Percentiles rank a stretch among this genome's conserved stretches.
phyloP scores from a whole-genome alignment of 2,113 vertebrate genomes.

The pig (Sus scrofa) region DNA sequence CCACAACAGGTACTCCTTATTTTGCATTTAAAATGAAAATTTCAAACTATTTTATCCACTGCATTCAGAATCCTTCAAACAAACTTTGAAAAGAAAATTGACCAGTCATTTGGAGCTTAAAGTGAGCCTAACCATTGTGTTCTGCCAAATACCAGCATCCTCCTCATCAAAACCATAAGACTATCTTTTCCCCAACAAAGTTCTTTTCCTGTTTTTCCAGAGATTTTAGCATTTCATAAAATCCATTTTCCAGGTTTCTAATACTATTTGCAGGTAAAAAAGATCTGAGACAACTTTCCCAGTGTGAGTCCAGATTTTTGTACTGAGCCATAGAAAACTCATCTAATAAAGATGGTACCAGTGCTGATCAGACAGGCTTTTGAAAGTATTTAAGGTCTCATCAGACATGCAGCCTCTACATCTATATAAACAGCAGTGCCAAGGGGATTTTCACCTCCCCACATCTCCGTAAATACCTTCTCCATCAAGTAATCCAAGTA shows the following conservation, averaged over 20 bases:
- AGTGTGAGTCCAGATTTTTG: background rate
- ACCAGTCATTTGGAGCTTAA: background rate
- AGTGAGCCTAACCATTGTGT: background rate
- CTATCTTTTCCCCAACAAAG: background rate
- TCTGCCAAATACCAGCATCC: background rate
- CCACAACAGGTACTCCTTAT: no score
- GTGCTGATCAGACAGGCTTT: background rate
- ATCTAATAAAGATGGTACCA: background rate
- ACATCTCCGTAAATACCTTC: background rate
- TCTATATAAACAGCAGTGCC: background rate
- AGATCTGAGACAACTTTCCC: background rate
- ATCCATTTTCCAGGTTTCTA: background rate
- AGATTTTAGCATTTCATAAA: background rate
- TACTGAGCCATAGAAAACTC: constrained; percentile 25
- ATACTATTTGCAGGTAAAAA: constrained; percentile 38
- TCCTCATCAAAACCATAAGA: background rate
- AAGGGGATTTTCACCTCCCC: background rate
- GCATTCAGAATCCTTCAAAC: constrained; percentile 39
- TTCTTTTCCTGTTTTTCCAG: background rate
- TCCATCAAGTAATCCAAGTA: background rate
- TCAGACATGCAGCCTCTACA: background rate
- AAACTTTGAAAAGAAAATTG: background rate
- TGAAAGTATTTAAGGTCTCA: background rate
- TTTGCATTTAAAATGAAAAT: background rate
- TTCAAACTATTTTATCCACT: background rate